phyloP scores from a whole-genome alignment of 2,113 vertebrate species.

The Tauraco erythrolophus region DNA sequence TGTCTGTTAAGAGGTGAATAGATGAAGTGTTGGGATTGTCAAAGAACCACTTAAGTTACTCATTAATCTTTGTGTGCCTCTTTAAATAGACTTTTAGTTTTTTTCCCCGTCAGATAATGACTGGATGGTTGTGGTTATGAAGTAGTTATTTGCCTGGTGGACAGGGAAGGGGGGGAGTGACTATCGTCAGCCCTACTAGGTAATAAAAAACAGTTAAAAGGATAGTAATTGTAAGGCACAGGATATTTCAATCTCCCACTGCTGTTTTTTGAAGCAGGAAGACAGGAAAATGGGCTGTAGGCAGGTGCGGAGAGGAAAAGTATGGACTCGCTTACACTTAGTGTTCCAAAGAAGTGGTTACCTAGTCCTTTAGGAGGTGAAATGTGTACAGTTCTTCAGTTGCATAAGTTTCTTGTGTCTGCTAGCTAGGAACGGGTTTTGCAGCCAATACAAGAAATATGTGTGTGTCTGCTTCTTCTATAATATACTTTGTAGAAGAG shows the following conservation, averaged over 20 bases:
- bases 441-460: background rate
- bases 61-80: background rate
- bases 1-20: background rate
- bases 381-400: background rate
- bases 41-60: background rate
- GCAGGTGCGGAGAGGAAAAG: background rate
- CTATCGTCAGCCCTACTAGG: background rate
- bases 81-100: background rate
- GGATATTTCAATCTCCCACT: background rate
- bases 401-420: background rate
- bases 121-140: background rate
- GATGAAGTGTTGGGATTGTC: background rate
- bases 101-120: background rate
- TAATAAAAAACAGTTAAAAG: background rate
- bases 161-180: background rate
- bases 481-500: background rate
- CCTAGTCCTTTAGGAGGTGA: background rate
- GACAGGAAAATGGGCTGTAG: background rate
- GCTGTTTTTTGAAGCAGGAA: background rate
- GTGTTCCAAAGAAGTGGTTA: background rate
- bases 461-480: background rate
- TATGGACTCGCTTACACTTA: accelerated
- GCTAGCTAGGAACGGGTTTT: background rate
- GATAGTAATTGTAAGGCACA: background rate
- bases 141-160: background rate